Percentiles rank a stretch among this genome's conserved stretches.
Evolutionary conservation across 2,797 vertebrate genomes (phyloP).

Genomic region (Morelia viridis): DNA sequence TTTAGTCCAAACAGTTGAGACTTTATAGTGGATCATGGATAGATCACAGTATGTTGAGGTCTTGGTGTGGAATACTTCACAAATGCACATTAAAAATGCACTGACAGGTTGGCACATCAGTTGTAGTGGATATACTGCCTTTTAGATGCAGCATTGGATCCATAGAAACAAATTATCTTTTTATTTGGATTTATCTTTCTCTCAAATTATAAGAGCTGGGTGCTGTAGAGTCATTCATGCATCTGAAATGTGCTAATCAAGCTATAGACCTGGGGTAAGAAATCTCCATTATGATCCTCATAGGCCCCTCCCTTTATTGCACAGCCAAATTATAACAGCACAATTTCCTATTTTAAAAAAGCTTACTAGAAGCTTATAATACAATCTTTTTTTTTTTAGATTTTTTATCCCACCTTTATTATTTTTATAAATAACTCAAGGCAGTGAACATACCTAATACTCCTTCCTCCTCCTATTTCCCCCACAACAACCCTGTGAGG

Average conservation of each 20-base stretch:
- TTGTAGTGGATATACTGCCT: neutral
- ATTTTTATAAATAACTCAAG: too few relatives aligned
- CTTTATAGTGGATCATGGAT: neutral
- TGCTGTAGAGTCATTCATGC: neutral
- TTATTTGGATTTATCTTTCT: neutral
- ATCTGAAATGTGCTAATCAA: neutral
- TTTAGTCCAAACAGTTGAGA: neutral
- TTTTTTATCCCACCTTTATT: too few relatives aligned
- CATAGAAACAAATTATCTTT: neutral
- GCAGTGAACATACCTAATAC: too few relatives aligned
- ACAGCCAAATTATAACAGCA: neutral
- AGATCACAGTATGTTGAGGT: neutral
- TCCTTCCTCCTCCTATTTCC: too few relatives aligned
- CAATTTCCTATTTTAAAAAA: neutral
- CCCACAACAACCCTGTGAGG: too few relatives aligned
- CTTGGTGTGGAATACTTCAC: neutral
- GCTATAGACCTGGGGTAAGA: neutral
- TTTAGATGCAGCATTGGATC: neutral
- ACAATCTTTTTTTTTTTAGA: neutral
- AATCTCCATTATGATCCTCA: neutral
- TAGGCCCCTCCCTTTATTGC: neutral
- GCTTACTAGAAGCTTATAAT: neutral
- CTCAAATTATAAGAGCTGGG: neutral
- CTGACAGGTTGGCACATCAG: slow-evolving; percentile 1
- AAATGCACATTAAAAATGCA: neutral